These are phyloP conservation scores for Lepetodrilus schrolli DNA, from an alignment of 2,888 invertebrate species.

Conservation along the genomic window DNA sequence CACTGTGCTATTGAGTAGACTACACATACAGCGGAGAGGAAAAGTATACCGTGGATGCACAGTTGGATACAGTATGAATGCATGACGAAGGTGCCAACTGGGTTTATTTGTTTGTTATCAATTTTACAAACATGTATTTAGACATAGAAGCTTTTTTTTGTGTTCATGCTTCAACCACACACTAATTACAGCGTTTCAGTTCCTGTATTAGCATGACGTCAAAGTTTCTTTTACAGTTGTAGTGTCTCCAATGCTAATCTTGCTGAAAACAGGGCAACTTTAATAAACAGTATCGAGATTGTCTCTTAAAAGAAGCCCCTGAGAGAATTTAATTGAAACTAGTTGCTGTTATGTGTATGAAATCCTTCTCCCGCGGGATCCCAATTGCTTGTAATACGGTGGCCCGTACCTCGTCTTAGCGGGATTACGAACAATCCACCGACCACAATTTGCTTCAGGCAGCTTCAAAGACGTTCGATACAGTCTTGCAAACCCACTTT, in stretches of 20 bases:
- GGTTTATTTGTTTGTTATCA: no score
- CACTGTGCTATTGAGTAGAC: no score
- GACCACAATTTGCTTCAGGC: not conserved
- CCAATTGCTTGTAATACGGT: not conserved
- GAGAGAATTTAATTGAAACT: constrained; percentile 18
- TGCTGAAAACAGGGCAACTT: not conserved
- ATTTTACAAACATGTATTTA: no score
- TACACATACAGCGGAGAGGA: no score
- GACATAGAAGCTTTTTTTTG: no score
- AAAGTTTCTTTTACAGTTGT: no score
- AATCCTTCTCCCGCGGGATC: not conserved
- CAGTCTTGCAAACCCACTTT: not conserved
- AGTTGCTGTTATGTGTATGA: not conserved
- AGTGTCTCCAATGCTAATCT: not conserved
- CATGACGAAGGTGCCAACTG: no score
- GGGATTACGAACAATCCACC: not conserved
- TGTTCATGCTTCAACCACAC: no score
- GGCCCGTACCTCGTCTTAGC: not conserved
- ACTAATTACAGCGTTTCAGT: no score
- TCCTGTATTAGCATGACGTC: no score
- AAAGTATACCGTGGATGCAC: no score
- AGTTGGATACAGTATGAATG: no score
- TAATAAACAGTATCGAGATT: not conserved
- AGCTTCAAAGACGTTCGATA: not conserved
- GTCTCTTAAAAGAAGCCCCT: constrained; percentile 18